phyloP scores from a whole-genome alignment of 2,888 invertebrate genomes.

The Ptychoptera contaminata region DNA sequence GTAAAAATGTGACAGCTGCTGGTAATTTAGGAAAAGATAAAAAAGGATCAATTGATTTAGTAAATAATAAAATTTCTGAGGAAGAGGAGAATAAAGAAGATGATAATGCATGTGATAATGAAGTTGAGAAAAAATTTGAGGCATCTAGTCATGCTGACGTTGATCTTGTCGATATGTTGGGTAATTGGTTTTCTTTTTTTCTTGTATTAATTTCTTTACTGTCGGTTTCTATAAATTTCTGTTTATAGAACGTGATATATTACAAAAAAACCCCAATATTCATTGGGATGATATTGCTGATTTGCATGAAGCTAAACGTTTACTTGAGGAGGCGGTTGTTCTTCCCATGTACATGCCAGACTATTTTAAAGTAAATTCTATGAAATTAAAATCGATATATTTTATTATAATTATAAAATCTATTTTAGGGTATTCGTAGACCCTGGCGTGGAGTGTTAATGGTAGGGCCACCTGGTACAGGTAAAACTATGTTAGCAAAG shows the following conservation, averaged over 20 bases:
- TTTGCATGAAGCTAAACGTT: slow-evolving; percentile 69
- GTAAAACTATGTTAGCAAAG: slow-evolving; percentile 94
- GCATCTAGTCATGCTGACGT: slow-evolving; percentile 63
- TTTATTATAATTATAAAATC: neutral
- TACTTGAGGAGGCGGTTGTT: slow-evolving; percentile 94
- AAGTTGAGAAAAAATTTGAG: slow-evolving; percentile 76
- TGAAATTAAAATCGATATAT: slow-evolving; percentile 1
- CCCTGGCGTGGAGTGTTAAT: slow-evolving; percentile 95
- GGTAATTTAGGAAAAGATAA: neutral
- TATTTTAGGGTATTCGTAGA: slow-evolving; percentile 65
- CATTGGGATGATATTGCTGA: slow-evolving; percentile 92
- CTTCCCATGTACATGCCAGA: slow-evolving; percentile 97
- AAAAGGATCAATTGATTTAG: slow-evolving; percentile 1
- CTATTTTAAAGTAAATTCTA: slow-evolving; percentile 70
- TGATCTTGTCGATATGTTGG: slow-evolving; percentile 83
- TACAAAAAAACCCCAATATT: slow-evolving; percentile 92
- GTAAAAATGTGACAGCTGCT: neutral
- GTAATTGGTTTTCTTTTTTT: slow-evolving; percentile 26
- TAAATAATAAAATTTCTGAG: slow-evolving; percentile 18
- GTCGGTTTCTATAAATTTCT: slow-evolving; percentile 1
- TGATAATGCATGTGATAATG: slow-evolving; percentile 43
- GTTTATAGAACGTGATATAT: slow-evolving; percentile 76
- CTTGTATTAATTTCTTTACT: neutral
- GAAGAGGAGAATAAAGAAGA: slow-evolving; percentile 44
- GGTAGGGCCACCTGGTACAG: slow-evolving; percentile 81